Evolutionary conservation across 2,113 vertebrate genomes (phyloP).

Genomic region (Bathybates hornii): DNA sequence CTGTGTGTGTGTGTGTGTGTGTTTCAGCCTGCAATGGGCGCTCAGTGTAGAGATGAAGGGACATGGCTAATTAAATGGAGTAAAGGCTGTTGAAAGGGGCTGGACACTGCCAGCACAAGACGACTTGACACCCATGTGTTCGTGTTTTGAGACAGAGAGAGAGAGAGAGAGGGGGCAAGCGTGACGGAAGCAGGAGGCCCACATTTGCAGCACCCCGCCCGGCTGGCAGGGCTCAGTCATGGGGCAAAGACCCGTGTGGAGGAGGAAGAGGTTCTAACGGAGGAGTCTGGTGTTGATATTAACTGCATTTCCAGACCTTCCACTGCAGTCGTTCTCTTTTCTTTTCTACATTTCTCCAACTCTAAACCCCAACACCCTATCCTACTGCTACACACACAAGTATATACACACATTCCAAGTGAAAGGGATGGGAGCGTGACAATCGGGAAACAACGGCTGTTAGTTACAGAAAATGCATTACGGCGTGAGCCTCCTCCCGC

Average conservation of each 20-base stretch:
- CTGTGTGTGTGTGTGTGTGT: neutral
- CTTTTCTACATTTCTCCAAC: constrained; percentile 64
- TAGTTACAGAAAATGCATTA: constrained; percentile 99
- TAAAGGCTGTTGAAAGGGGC: constrained; percentile 66
- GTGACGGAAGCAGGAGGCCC: constrained; percentile 59
- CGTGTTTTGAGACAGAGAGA: constrained; percentile 29
- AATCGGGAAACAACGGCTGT: constrained; percentile 99
- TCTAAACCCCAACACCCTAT: constrained; percentile 74
- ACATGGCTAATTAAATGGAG: constrained; percentile 62
- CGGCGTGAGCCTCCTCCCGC: constrained; percentile 74
- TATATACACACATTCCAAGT: constrained; percentile 82
- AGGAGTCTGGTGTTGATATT: constrained; percentile 65
- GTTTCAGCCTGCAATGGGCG: constrained; percentile 9
- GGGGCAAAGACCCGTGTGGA: neutral
- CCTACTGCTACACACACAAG: constrained; percentile 20
- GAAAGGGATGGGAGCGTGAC: constrained; percentile 95
- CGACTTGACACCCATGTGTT: constrained; percentile 62
- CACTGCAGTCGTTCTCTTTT: neutral
- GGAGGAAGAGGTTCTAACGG: constrained; percentile 18
- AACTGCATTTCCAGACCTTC: constrained; percentile 89
- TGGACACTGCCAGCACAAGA: constrained; percentile 41
- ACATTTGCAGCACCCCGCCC: constrained; percentile 46
- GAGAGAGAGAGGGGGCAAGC: constrained; percentile 25
- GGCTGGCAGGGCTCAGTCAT: constrained; percentile 56
- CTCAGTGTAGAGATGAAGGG: constrained; percentile 16